Conservation (phyloP, 2,888 invertebrate species). For the Nephrocerus scutellatus region DNA sequence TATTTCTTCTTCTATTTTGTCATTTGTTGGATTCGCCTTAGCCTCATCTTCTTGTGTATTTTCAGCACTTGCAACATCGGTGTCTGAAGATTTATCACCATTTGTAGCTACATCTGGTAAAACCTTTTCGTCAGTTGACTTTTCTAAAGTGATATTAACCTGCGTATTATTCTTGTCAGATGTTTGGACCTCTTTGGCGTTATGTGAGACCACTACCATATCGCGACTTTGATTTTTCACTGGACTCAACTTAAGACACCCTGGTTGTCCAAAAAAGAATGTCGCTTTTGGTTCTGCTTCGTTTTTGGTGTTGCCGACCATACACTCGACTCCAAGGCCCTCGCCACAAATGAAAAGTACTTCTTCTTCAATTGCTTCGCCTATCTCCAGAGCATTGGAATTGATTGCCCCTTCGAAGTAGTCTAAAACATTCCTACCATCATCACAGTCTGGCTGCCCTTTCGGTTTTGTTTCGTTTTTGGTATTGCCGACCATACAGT, state of each 20-base stretch:
- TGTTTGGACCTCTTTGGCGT: constrained; percentile 12
- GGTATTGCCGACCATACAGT: constrained; percentile 66
- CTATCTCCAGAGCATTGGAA: too few species aligned
- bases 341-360: too few species aligned
- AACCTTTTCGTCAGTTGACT: constrained; percentile 2
- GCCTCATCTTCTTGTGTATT: constrained; percentile 2
- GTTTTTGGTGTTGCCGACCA: constrained; percentile 54
- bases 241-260: constrained; percentile 47
- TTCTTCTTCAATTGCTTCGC: constrained; percentile 8
- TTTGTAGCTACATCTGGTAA: constrained; percentile 13
- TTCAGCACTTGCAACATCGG: too few species aligned
- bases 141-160: constrained; percentile 1
- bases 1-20: background rate
- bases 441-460: too few species aligned
- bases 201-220: background rate
- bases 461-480: constrained; percentile 27
- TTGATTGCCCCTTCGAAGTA: too few species aligned
- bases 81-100: too few species aligned
- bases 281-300: constrained; percentile 35
- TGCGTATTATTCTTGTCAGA: constrained; percentile 2
- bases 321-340: constrained; percentile 62
- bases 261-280: constrained; percentile 50
- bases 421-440: too few species aligned
- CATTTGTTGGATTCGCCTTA: constrained; percentile 1
- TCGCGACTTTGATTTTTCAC: too few species aligned